These are phyloP conservation scores for Mirza zaza DNA, from an alignment of 2,113 vertebrate species.

Conservation along the genomic window DNA sequence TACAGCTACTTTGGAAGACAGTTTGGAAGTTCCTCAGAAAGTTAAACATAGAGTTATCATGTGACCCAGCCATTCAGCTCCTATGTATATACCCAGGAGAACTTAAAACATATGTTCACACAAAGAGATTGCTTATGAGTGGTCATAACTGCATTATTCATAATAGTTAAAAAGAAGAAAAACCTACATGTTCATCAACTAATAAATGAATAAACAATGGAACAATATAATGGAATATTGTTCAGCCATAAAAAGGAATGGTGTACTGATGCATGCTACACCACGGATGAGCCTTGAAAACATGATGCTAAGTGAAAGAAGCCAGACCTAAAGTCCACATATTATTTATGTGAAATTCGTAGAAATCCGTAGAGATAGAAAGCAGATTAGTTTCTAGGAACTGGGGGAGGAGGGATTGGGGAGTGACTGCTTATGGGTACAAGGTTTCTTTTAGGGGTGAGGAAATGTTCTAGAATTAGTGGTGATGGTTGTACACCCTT, in stretches of 20 bases:
- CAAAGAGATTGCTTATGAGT: background rate
- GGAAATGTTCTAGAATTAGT: background rate
- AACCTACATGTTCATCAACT: background rate
- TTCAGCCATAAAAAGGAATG: background rate
- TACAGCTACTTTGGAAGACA: background rate
- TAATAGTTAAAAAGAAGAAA: background rate
- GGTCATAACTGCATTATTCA: background rate
- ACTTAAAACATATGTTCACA: background rate
- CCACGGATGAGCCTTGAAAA: background rate
- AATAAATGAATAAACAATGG: background rate
- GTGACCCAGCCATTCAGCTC: background rate
- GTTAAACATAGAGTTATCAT: background rate
- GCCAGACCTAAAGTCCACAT: background rate
- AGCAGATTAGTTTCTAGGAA: background rate
- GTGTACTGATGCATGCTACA: background rate
- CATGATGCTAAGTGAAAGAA: background rate
- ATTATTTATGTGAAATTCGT: background rate
- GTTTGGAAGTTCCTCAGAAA: background rate
- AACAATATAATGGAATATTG: background rate
- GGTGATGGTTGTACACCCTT: background rate
- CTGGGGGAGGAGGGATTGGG: background rate
- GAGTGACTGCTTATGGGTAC: background rate
- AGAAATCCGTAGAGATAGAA: background rate
- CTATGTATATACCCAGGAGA: background rate
- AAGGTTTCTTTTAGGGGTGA: background rate